Base-by-base conservation (phyloP, 2,797 vertebrate species). In the Protosalanx chinensis region DNA sequence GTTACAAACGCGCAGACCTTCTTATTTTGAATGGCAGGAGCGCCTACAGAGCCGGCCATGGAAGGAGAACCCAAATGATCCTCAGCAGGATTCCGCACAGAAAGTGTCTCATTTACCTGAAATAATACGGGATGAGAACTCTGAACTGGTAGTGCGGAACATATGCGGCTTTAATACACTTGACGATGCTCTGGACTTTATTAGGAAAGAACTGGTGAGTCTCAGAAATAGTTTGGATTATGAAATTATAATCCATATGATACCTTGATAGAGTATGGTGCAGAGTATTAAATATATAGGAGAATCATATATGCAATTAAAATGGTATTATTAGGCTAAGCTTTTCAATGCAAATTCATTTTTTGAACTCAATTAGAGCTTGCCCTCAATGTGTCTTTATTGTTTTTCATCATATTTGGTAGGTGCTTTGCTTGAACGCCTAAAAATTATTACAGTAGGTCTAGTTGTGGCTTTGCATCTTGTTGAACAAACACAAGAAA, bases 21-120 rank as follows among this genome's bases (percentile, higher is more conserved):
- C 97, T 0, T 98, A 97, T 67, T 87, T 95, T 79, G 96, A 98
- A 86, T 98, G 97, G 96, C 92, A 95, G 6, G 95, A 96, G 56
- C 89, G 81, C 16, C 80, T 98, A 0, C 88, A 92, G 89, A 93
- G 92, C 18, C 89, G 82, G 29, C 87, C 92, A 37, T 98, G 97
- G 97, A 66, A n/a, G 56, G 80, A 84, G 0, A 72, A 58, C 6
- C 29, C 35, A 16, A 1, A 65, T 12, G 37, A 3, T 7, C 12
- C 76, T 0, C 67, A 58, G 3, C 23, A 73, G 0, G 72, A 13
- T 20, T 13, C 84, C 0, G 84, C 6, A 2, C 81, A 13, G 32
- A 66, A 76, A 33, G 75, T 46, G 6, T 68, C 64, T 0, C 60
- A 86, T 18, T 6, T 67, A 23, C 78, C 85, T 0, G 72, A 81